A percentile compares a stretch with the other conserved stretches of the same genome.
Evolutionary conservation across 2,797 vertebrate species (phyloP).

Genomic region (Delichon dasypus): DNA sequence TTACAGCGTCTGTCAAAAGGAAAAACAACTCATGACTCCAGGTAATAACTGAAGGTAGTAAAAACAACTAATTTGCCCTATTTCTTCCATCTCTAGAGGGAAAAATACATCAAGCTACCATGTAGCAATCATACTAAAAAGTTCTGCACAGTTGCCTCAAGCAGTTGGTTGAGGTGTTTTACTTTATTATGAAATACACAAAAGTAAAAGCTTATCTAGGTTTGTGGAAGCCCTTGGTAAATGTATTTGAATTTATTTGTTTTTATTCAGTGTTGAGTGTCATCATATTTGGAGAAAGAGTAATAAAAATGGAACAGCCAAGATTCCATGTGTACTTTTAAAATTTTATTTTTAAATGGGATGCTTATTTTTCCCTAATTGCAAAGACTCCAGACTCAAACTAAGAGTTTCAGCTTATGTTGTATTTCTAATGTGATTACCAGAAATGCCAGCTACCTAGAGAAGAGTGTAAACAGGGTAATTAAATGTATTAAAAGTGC

Average conservation of each 20-base stretch:
- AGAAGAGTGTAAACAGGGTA: neutral
- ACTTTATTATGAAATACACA: neutral
- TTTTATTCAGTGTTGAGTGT: neutral
- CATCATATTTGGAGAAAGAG: neutral
- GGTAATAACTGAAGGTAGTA: conserved; percentile 33
- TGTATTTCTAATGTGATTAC: neutral
- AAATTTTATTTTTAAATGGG: neutral
- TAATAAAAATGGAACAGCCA: neutral
- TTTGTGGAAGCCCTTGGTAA: neutral
- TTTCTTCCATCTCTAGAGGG: neutral
- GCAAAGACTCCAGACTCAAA: neutral
- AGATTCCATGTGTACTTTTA: neutral
- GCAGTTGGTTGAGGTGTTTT: neutral
- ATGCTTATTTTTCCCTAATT: neutral
- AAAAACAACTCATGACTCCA: conserved; percentile 31
- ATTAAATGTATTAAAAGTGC: neutral
- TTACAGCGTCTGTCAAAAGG: conserved; percentile 31
- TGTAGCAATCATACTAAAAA: conserved; percentile 39
- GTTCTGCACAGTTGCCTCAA: neutral
- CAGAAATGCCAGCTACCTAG: neutral
- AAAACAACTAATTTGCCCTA: conserved; percentile 17
- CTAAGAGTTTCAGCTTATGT: neutral
- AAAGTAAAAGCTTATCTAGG: neutral
- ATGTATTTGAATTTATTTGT: neutral
- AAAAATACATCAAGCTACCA: neutral